These are phyloP conservation scores for Phyllostomus discolor DNA, from an alignment of 2,113 vertebrate genomes.

Conservation along the genomic window DNA sequence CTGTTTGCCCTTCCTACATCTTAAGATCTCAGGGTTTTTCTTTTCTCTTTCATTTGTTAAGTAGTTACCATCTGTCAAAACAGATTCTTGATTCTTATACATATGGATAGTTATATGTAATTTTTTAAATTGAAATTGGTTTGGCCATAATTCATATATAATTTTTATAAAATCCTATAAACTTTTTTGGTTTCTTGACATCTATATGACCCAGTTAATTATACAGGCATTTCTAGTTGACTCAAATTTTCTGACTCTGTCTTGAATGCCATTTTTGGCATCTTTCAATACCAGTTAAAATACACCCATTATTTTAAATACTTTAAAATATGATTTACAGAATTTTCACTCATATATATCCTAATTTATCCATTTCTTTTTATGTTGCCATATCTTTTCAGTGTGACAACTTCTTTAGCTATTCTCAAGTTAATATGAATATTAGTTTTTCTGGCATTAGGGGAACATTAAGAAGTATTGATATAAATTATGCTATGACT, in stretches of 20 bases:
- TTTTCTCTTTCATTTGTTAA: neutral
- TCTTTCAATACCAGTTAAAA: neutral
- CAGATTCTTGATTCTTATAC: neutral
- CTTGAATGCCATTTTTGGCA: neutral
- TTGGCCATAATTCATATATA: neutral
- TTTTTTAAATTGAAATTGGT: constrained; percentile 9
- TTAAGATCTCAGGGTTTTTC: neutral
- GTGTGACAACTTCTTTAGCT: neutral
- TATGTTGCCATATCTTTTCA: neutral
- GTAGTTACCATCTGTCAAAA: neutral
- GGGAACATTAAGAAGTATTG: neutral
- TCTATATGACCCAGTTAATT: neutral
- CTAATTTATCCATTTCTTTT: neutral
- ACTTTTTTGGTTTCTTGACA: neutral
- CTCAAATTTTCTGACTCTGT: neutral
- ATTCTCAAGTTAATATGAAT: neutral
- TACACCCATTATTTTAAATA: neutral
- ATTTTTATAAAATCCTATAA: neutral
- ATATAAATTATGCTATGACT: neutral
- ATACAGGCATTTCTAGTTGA: neutral
- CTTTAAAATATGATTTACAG: neutral
- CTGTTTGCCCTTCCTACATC: neutral
- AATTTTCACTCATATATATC: neutral
- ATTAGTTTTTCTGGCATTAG: neutral
- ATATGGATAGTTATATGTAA: neutral